Conservation (phyloP, 2,888 invertebrate species). For the Drosophila mimetica region DNA sequence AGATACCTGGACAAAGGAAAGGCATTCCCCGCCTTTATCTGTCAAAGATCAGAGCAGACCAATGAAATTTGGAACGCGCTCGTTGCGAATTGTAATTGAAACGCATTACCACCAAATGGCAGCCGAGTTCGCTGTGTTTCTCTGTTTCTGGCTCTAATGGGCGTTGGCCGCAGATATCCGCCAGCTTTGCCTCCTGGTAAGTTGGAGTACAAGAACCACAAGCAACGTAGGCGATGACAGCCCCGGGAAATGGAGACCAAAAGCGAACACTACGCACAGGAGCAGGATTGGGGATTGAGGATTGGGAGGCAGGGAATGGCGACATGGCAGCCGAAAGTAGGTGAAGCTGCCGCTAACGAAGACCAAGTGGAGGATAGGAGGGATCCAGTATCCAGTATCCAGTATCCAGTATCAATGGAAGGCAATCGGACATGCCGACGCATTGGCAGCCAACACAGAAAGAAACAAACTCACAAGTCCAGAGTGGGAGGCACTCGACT, state of each 20-base stretch:
- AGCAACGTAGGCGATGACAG: conserved; percentile 76
- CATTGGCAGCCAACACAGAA: conserved; percentile 67
- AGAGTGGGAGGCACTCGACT: conserved; percentile 57
- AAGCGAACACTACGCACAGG: conserved; percentile 41
- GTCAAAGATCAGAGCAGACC: conserved; percentile 55
- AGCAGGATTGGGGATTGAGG: neutral
- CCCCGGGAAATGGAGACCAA: conserved; percentile 62
- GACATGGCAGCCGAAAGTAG: conserved; percentile 65
- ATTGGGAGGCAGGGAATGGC: conserved; percentile 5
- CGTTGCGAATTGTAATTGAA: conserved; percentile 64
- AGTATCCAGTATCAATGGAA: conserved; percentile 65
- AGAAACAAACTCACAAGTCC: conserved; percentile 31
- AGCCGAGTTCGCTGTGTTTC: conserved; percentile 28
- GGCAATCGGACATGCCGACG: conserved; percentile 75
- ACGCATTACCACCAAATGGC: conserved; percentile 67
- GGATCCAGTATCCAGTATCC: conserved; percentile 38
- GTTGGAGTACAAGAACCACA: conserved; percentile 8
- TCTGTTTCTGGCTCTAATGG: conserved; percentile 48
- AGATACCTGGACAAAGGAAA: conserved; percentile 16
- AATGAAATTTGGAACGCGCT: conserved; percentile 63
- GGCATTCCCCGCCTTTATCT: conserved; percentile 46
- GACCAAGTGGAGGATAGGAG: conserved; percentile 21
- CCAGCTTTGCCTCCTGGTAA: conserved; percentile 4
- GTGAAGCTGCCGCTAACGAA: conserved; percentile 74
- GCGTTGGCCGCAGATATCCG: conserved; percentile 60